Conservation (phyloP, 1,140 invertebrate species). For the Antheraea pernyi region DNA sequence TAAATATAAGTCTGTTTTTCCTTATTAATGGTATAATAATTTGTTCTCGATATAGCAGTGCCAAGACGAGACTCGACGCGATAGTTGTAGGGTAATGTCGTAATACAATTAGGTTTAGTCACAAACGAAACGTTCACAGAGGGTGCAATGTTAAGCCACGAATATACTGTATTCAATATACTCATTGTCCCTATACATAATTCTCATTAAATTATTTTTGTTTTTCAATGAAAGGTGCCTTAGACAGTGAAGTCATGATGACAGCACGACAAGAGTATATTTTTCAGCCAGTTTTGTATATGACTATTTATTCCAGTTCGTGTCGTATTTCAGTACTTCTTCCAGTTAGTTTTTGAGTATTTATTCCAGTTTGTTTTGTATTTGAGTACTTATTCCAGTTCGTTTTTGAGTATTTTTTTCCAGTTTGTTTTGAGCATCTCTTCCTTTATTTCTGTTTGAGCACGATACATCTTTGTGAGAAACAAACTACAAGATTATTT, state of each 20-base stretch:
- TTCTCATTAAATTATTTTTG: background rate
- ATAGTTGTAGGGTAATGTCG: background rate
- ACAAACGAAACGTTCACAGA: background rate
- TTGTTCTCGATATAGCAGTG: constrained; percentile 29
- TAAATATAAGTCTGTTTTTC: background rate
- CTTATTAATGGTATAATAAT: background rate
- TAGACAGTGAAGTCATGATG: too few relatives aligned
- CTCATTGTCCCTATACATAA: background rate
- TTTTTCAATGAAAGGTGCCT: too few relatives aligned
- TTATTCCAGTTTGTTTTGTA: too few relatives aligned
- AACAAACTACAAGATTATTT: too few relatives aligned
- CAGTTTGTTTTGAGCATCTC: too few relatives aligned
- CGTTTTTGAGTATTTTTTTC: too few relatives aligned
- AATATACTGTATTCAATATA: background rate
- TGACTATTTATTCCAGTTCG: too few relatives aligned
- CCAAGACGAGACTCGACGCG: constrained; percentile 24
- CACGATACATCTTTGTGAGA: background rate
- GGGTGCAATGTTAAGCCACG: background rate
- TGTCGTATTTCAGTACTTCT: too few relatives aligned
- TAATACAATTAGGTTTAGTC: constrained; percentile 1
- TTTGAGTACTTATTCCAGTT: too few relatives aligned
- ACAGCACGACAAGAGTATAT: too few relatives aligned
- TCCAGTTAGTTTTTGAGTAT: too few relatives aligned
- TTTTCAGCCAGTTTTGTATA: too few relatives aligned
- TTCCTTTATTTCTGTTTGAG: background rate